Conservation (phyloP, 2,113 vertebrate species). For the Hyperopisus bebe region DNA sequence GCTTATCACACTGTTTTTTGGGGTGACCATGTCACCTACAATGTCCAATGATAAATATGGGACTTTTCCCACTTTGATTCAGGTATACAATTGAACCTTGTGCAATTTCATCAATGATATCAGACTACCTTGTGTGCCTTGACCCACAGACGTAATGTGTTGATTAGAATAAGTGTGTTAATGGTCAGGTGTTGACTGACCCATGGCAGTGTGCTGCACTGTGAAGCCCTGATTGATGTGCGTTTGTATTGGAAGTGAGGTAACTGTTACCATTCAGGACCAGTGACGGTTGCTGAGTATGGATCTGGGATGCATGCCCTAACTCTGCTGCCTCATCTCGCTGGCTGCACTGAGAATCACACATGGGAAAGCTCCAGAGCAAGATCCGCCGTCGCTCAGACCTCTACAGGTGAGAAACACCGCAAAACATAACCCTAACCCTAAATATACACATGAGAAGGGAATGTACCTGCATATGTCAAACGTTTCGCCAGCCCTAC, state of each 20-base stretch:
- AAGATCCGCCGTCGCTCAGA: conserved; percentile 69
- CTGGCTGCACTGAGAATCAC: conserved; percentile 7
- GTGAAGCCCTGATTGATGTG: not conserved
- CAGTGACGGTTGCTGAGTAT: not conserved
- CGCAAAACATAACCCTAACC: not conserved
- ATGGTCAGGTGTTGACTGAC: not conserved
- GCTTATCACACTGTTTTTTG: not conserved
- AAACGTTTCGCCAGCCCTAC: not conserved
- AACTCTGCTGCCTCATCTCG: not conserved
- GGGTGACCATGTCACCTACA: not conserved
- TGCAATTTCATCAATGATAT: not conserved
- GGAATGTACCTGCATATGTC: not conserved
- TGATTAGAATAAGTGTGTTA: not conserved
- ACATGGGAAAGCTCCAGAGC: conserved; percentile 90
- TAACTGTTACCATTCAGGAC: not conserved
- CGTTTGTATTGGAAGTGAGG: not conserved
- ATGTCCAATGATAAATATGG: not conserved
- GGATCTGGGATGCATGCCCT: not conserved
- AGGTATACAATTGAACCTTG: not conserved
- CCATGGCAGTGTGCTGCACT: not conserved
- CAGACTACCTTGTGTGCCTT: not conserved
- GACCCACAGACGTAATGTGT: not conserved
- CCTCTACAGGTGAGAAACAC: conserved; percentile 68
- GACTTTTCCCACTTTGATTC: not conserved
- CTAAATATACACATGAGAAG: not conserved